Conservation (phyloP, 2,888 invertebrate species). For the Archips xylosteana region DNA sequence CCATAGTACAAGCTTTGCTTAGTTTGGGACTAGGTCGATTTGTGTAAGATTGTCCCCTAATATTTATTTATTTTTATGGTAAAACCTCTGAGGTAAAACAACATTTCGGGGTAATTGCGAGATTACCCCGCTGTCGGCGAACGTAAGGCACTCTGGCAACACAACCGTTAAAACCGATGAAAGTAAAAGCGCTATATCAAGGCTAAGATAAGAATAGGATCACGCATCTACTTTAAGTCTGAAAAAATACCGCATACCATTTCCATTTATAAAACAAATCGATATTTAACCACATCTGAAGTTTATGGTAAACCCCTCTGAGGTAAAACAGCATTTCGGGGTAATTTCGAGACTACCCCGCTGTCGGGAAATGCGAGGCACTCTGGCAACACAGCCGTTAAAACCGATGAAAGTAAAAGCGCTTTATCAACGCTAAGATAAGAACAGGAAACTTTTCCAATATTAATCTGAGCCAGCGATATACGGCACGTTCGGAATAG, state of each 20-base stretch:
- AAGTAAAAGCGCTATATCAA: constrained; percentile 18
- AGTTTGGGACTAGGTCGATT: too few species aligned
- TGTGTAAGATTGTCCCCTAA: too few species aligned
- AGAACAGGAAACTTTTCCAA: constrained; percentile 37
- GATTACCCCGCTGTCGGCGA: background rate
- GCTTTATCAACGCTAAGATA: constrained; percentile 33
- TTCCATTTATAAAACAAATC: too few species aligned
- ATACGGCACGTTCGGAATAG: constrained; percentile 21
- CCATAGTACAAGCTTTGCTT: too few species aligned
- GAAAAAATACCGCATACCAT: too few species aligned
- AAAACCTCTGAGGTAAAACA: too few species aligned
- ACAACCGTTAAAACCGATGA: background rate
- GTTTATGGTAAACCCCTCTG: too few species aligned
- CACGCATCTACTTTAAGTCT: too few species aligned
- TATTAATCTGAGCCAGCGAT: constrained; percentile 32
- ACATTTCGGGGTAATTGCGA: background rate
- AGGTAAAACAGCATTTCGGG: background rate
- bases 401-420: background rate
- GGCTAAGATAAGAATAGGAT: constrained; percentile 29
- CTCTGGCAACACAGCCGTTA: background rate
- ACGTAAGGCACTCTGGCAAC: background rate
- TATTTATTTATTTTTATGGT: too few species aligned
- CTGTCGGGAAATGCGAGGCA: background rate
- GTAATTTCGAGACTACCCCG: background rate
- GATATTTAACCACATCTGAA: too few species aligned